A percentile compares a stretch with the other conserved stretches of the same genome.
Evolutionary conservation across 2,888 invertebrate genomes (phyloP).

Genomic region (Labia minor): DNA sequence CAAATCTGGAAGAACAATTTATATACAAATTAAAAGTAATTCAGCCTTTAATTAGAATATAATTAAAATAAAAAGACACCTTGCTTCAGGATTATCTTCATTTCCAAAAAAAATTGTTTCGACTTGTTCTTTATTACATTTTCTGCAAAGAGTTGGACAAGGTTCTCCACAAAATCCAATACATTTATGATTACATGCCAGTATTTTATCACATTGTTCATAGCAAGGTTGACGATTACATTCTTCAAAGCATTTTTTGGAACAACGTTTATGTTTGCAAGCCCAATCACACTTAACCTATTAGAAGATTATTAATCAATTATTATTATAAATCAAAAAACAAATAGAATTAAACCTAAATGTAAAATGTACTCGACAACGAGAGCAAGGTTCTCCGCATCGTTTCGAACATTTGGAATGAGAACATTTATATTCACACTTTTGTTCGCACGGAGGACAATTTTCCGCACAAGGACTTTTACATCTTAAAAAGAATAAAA

Average conservation of each 20-base stretch:
- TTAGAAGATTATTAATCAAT: slow-evolving; percentile 13
- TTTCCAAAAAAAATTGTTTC: slow-evolving; percentile 37
- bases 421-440: slow-evolving; percentile 40
- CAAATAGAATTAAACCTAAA: not conserved
- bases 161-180: slow-evolving; percentile 61
- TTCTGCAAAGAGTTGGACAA: slow-evolving; percentile 49
- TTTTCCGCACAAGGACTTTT: slow-evolving; percentile 43
- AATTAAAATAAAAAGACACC: slow-evolving; percentile 29
- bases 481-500: slow-evolving; percentile 36
- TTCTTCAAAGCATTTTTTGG: slow-evolving; percentile 38
- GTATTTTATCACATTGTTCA: slow-evolving; percentile 35
- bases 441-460: slow-evolving; percentile 45
- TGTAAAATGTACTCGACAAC: slow-evolving; percentile 29
- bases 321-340: not conserved
- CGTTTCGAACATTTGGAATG: slow-evolving; percentile 41
- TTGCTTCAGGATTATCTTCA: slow-evolving; percentile 45
- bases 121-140: slow-evolving; percentile 42
- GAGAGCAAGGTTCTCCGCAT: slow-evolving; percentile 37
- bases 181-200: slow-evolving; percentile 49
- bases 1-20: slow-evolving; percentile 36
- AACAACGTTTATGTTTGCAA: slow-evolving; percentile 43
- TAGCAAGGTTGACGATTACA: slow-evolving; percentile 41
- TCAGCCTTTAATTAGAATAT: slow-evolving; percentile 1
- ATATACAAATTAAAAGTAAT: slow-evolving; percentile 31
- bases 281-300: slow-evolving; percentile 38